Evolutionary conservation across 2,113 vertebrate species (phyloP).

Genomic region (Corydoras sp.): DNA sequence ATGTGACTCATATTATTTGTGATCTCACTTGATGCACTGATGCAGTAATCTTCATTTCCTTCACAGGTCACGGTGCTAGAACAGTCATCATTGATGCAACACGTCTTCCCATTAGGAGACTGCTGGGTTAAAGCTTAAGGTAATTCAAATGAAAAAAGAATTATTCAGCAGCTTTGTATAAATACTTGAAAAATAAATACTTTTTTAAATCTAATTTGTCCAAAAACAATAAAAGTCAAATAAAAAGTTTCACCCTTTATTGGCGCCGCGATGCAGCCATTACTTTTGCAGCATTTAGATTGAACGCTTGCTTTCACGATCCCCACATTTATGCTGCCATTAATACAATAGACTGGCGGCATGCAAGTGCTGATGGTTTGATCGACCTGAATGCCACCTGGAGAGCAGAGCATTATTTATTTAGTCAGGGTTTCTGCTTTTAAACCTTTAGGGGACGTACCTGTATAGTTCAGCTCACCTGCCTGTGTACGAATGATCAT

Average conservation of each 20-base stretch:
- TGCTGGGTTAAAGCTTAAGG: not conserved
- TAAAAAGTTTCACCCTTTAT: not conserved
- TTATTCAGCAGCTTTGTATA: too few relatives aligned
- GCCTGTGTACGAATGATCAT: not conserved
- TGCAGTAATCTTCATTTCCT: not conserved
- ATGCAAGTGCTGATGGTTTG: not conserved
- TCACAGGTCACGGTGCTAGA: not conserved
- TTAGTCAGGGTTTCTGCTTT: too few relatives aligned
- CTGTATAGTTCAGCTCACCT: too few relatives aligned
- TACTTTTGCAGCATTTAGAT: not conserved
- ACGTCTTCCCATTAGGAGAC: not conserved
- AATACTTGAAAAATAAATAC: too few relatives aligned
- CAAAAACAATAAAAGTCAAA: too few relatives aligned
- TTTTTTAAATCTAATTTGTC: too few relatives aligned
- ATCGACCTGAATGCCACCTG: not conserved
- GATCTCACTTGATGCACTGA: not conserved
- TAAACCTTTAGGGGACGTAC: too few relatives aligned
- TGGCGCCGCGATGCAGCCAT: too few relatives aligned
- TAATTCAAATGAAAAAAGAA: not conserved
- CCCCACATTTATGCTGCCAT: not conserved
- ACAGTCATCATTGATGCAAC: not conserved
- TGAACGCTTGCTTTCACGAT: not conserved
- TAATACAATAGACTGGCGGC: not conserved
- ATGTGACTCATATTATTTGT: too few relatives aligned
- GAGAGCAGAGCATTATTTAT: not conserved